Base-by-base conservation (phyloP, 2,797 vertebrate genomes). In the Australoheros facetus region DNA sequence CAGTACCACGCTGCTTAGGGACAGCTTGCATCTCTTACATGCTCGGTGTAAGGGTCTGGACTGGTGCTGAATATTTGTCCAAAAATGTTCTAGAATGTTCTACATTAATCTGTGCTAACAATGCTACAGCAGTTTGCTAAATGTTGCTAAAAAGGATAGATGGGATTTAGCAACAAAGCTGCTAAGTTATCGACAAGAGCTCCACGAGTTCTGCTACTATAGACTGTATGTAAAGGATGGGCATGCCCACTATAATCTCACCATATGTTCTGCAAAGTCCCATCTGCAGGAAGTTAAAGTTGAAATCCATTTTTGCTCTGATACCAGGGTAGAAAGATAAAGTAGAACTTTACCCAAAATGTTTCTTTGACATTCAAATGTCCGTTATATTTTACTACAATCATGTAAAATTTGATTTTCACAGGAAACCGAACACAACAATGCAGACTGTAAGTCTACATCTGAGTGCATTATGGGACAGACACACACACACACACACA, bases 401-500 rank as follows among this genome's bases (percentile, higher is more conserved):
- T 71, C 48, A 56, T 60, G 37, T 56, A 56, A 51, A 55, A 79
- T 72, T 16, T 17, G 53, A 70, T 66, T 59, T 84, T 78, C 28
- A n/a, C 26, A 13, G 60, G 3, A 62, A 72, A 64, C 54, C 66
- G 62, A n/a, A 58, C 2, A 16, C 66, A 60, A 60, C 48, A 54
- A 69, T 23, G 32, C 21, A 75, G 51, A 45, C n/a, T 32, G 21
- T 17, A 11, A 34, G 55, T 39, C 39, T 54, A 30, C 56, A 59
- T 71, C 30, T 69, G 64, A 70, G 59, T 66, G 56, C 60, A 72
- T 73, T 71, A 75, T 79, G 60, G 69, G 21, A 78, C 64, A 34
- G 60, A 75, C 73, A 76, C 56, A 26, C 71, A 71, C 77, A 90
- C 74, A 71, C 39, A 9, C 79, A 89, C 30, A 78, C 64, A 34